phyloP scores from a whole-genome alignment of 2,797 vertebrate species.

The Synanceia verrucosa region DNA sequence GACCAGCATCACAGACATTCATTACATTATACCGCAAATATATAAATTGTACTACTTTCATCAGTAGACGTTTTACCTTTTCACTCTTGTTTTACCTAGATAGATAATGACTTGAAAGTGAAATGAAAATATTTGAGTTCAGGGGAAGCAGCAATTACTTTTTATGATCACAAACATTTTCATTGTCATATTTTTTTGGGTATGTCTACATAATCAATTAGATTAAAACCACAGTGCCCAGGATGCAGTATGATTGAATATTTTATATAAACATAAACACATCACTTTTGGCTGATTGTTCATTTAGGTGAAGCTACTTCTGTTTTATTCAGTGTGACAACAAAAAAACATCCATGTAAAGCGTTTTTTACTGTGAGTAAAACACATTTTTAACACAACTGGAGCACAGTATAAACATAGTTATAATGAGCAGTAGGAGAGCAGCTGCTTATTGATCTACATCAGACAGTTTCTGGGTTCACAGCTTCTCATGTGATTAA shows the following conservation, averaged over 20 bases:
- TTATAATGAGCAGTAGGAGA: slow-evolving; percentile 32
- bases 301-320: not conserved
- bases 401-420: slow-evolving; percentile 63
- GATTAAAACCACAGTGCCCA: not conserved
- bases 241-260: not conserved
- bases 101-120: too few relatives aligned
- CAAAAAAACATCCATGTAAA: slow-evolving; percentile 13
- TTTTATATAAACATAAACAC: not conserved
- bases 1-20: too few relatives aligned
- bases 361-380: slow-evolving; percentile 2
- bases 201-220: not conserved
- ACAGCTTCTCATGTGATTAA: slow-evolving; percentile 1
- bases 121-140: too few relatives aligned
- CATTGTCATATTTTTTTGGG: not conserved
- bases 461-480: slow-evolving; percentile 8
- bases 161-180: not conserved
- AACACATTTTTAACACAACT: slow-evolving; percentile 36
- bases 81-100: too few relatives aligned
- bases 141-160: too few relatives aligned
- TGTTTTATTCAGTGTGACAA: not conserved
- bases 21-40: too few relatives aligned
- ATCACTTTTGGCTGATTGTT: not conserved
- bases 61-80: too few relatives aligned
- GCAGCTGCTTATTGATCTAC: slow-evolving; percentile 26
- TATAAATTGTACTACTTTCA: too few relatives aligned